A percentile compares a stretch with the other conserved stretches of the same genome.
phyloP scores from a whole-genome alignment of 2,797 vertebrate genomes.

The Sebastes ruberrimus region DNA sequence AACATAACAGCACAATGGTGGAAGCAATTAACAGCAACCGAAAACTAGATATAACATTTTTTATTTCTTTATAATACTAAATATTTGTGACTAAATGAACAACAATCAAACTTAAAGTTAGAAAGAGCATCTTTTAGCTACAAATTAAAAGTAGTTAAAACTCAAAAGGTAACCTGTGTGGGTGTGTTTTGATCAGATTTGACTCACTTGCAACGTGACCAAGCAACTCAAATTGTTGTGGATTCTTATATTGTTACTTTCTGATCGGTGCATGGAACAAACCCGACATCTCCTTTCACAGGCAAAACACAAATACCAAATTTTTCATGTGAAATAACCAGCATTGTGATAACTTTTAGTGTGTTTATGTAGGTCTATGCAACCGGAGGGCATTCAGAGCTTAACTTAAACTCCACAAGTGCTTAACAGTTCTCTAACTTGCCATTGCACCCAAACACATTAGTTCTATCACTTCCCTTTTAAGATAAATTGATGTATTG shows the following conservation, averaged over 20 bases:
- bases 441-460: neutral
- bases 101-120: neutral
- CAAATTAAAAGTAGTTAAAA: neutral
- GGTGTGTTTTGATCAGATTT: constrained; percentile 4
- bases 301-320: constrained; percentile 1
- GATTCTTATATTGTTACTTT: constrained; percentile 9
- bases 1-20: neutral
- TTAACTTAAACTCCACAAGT: neutral
- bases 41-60: neutral
- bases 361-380: constrained; percentile 2
- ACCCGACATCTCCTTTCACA: neutral
- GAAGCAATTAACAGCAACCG: neutral
- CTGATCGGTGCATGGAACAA: neutral
- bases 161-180: neutral
- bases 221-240: neutral
- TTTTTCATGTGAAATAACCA: constrained; percentile 3
- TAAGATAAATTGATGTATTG: constrained; percentile 30
- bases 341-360: neutral
- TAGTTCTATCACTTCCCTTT: constrained; percentile 18
- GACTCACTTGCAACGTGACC: neutral
- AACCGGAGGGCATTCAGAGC: constrained; percentile 9
- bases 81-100: neutral
- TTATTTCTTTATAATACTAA: neutral
- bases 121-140: neutral
- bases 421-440: constrained; percentile 6